These are phyloP conservation scores for Varanus salvator DNA, from an alignment of 2,113 vertebrate species.

Conservation along the genomic window DNA sequence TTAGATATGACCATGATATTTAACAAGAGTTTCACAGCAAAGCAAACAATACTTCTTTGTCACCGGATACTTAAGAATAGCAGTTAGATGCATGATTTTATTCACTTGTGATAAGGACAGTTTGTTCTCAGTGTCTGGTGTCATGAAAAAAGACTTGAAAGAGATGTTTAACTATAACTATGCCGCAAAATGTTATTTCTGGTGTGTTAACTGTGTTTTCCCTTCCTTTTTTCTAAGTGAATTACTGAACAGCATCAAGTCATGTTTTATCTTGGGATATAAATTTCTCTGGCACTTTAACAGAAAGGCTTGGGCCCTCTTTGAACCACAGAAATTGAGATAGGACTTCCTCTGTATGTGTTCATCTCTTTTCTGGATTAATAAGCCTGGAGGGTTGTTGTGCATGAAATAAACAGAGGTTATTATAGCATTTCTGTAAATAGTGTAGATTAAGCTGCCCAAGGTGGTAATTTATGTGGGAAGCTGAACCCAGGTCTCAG, in stretches of 20 bases:
- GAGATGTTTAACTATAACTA: constrained; percentile 3
- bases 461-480: neutral
- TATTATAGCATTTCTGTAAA: neutral
- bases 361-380: neutral
- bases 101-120: constrained; percentile 37
- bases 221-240: constrained; percentile 10
- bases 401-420: neutral
- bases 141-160: constrained; percentile 42
- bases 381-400: neutral
- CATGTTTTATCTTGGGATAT: neutral
- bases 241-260: neutral
- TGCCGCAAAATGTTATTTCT: constrained; percentile 34
- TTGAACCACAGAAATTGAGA: neutral
- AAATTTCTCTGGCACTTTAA: neutral
- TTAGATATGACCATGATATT: constrained; percentile 41
- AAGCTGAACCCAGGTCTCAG: neutral
- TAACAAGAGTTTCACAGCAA: constrained; percentile 51
- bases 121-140: constrained; percentile 49
- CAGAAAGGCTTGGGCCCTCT: neutral
- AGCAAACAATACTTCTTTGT: constrained; percentile 59
- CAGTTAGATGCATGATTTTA: constrained; percentile 46
- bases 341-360: neutral
- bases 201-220: neutral
- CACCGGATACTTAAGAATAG: constrained; percentile 57
- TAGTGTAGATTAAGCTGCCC: too few species aligned